A percentile compares a stretch with the other conserved stretches of the same genome.
Evolutionary conservation across 2,113 vertebrate genomes (phyloP).

Genomic region (Periophthalmus modestus): DNA sequence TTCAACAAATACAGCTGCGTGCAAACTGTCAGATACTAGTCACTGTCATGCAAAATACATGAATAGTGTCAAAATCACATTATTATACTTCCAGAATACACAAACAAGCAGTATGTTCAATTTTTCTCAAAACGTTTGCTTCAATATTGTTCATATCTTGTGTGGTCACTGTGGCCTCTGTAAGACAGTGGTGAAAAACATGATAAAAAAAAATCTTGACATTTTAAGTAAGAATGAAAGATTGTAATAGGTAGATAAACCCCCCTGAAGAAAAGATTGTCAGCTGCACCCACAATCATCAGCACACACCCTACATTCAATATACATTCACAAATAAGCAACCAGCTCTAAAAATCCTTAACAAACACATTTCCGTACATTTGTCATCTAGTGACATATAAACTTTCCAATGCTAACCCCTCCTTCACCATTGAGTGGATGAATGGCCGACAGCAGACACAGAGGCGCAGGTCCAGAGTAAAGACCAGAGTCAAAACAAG

Average conservation of each 20-base stretch:
- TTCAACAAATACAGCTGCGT: too few relatives aligned
- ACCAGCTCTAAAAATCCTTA: not conserved
- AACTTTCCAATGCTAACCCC: not conserved
- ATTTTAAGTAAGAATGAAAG: not conserved
- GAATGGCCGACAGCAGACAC: constrained; percentile 23
- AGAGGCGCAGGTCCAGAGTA: constrained; percentile 32
- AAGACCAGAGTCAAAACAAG: constrained; percentile 62
- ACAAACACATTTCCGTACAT: not conserved
- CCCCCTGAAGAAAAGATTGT: too few relatives aligned
- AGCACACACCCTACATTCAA: too few relatives aligned
- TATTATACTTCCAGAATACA: not conserved
- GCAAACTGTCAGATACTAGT: too few relatives aligned
- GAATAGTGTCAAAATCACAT: not conserved
- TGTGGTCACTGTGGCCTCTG: constrained; percentile 12
- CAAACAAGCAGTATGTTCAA: not conserved
- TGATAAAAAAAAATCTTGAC: too few relatives aligned
- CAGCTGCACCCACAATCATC: too few relatives aligned
- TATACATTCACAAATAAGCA: too few relatives aligned
- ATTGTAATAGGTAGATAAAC: not conserved
- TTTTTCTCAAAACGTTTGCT: constrained; percentile 6
- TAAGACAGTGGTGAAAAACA: constrained; percentile 4
- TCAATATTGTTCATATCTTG: constrained; percentile 35
- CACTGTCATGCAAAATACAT: not conserved
- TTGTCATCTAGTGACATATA: not conserved
- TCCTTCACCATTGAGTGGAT: constrained; percentile 2